A percentile compares a stretch with the other conserved stretches of the same genome.
Conservation (phyloP, 2,888 invertebrate species). For the Ecliptopera silaceata region DNA sequence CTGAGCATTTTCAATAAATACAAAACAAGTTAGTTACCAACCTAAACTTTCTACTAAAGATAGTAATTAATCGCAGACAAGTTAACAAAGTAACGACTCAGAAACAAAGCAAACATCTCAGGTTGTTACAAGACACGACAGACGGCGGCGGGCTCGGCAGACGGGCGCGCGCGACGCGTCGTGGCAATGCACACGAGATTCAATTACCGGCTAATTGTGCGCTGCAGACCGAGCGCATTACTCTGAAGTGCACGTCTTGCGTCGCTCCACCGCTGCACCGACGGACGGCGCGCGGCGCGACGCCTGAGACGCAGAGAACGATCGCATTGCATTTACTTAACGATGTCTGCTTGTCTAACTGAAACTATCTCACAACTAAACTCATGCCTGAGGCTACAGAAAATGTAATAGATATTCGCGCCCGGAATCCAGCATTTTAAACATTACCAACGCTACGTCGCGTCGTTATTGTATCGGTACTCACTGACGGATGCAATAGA, state of each 20-base stretch:
- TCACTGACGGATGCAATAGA: too few species aligned
- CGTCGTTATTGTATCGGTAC: too few species aligned
- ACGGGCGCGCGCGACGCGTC: background rate
- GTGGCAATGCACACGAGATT: slow-evolving; percentile 8
- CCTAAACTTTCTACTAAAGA: background rate
- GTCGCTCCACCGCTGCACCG: background rate
- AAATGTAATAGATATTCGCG: too few species aligned
- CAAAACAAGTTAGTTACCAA: background rate
- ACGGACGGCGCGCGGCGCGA: too few species aligned
- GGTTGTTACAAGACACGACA: background rate
- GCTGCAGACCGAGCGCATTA: slow-evolving; percentile 4
- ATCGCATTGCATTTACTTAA: background rate
- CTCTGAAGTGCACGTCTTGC: background rate
- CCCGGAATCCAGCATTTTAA: too few species aligned
- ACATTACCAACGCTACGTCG: too few species aligned
- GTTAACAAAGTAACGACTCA: slow-evolving; percentile 7
- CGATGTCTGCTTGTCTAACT: too few species aligned
- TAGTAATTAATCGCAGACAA: slow-evolving; percentile 6
- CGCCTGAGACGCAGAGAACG: background rate
- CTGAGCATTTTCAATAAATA: too few species aligned
- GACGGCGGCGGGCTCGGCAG: background rate
- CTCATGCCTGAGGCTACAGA: background rate
- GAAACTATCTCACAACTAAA: background rate
- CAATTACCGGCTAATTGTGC: slow-evolving; percentile 20
- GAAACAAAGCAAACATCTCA: slow-evolving; percentile 16